Conservation (phyloP, 2,797 vertebrate species). For the Miichthys miiuy region DNA sequence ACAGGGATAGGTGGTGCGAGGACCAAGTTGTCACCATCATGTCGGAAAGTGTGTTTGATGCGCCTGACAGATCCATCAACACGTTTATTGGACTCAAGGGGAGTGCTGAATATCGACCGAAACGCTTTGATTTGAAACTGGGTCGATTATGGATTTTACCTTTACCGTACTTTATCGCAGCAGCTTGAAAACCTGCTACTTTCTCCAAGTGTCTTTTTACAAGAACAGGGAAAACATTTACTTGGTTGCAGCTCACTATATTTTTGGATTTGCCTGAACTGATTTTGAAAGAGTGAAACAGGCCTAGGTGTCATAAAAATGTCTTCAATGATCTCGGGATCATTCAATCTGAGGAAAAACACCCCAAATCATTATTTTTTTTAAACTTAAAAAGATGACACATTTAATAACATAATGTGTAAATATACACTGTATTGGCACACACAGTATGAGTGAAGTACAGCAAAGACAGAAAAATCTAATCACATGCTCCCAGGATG, state of each 20-base stretch:
- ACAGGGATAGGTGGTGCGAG: background rate
- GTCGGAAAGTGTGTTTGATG: constrained; percentile 6
- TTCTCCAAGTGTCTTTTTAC: background rate
- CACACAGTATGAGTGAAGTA: background rate
- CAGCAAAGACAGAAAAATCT: constrained; percentile 1
- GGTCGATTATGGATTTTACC: constrained; percentile 40
- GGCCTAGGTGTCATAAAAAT: background rate
- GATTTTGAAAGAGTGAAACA: background rate
- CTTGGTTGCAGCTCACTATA: background rate
- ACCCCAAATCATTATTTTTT: background rate
- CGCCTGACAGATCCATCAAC: constrained; percentile 37
- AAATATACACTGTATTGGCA: constrained; percentile 6
- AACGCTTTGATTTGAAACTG: constrained; percentile 43
- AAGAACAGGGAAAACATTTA: constrained; percentile 4
- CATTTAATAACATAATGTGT: background rate
- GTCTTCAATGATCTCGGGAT: background rate
- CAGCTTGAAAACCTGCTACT: constrained; percentile 14
- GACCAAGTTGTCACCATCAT: constrained; percentile 7
- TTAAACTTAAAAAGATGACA: background rate
- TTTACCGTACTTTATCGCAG: constrained; percentile 20
- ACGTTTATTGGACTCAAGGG: constrained; percentile 35
- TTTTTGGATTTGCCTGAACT: background rate
- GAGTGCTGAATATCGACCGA: constrained; percentile 45
- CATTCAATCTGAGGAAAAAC: background rate
- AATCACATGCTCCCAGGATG: constrained; percentile 17